phyloP scores from a whole-genome alignment of 2,888 invertebrate species.

The Corbicula japonica region DNA sequence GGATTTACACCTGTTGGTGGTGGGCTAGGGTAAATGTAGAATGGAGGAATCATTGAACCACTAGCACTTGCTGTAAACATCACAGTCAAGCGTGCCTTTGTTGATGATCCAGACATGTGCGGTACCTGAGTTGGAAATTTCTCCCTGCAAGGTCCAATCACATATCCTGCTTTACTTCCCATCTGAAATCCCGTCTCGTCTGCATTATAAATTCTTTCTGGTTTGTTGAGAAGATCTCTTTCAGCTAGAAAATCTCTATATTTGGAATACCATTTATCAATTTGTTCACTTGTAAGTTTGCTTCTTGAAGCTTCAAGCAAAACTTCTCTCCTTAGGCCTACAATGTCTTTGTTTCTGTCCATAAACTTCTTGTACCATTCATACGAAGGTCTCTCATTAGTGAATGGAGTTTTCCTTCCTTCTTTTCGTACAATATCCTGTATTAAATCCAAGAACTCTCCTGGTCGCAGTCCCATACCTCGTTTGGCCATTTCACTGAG shows the following conservation, averaged over 20 bases:
- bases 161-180: conserved; percentile 41
- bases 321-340: neutral
- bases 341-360: neutral
- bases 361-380: neutral
- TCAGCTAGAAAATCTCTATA: conserved; percentile 13
- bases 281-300: neutral
- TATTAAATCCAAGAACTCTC: neutral
- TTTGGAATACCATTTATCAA: conserved; percentile 12
- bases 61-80: conserved; percentile 43
- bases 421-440: conserved; percentile 13
- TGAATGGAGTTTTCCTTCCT: conserved; percentile 4
- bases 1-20: conserved; percentile 24
- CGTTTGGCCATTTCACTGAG: conserved; percentile 11
- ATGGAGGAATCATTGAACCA: conserved; percentile 42
- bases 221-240: conserved; percentile 4
- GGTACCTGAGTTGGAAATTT: conserved; percentile 7
- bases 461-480: conserved; percentile 4
- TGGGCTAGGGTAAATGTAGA: conserved; percentile 37
- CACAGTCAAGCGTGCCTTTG: conserved; percentile 37
- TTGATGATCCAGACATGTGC: conserved; percentile 26
- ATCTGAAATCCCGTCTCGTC: conserved; percentile 8
- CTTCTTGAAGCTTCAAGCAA: neutral
- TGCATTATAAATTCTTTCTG: conserved; percentile 6
- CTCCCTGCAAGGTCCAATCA: conserved; percentile 33
- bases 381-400: neutral